These are phyloP conservation scores for Amiota minor DNA, from an alignment of 2,888 invertebrate genomes.

Conservation along the genomic window DNA sequence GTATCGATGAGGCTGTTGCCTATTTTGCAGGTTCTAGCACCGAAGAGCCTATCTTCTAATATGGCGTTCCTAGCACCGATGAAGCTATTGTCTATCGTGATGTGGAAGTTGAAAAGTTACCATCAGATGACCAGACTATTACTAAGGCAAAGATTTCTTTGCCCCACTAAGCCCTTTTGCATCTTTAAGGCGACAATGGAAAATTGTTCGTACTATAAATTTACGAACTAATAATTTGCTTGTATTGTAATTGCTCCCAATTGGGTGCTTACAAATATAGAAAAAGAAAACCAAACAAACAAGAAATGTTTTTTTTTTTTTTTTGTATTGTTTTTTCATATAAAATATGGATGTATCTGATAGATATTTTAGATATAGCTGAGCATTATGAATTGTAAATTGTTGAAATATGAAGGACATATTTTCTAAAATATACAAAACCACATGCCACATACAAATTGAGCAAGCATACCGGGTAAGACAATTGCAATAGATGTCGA, in stretches of 20 bases:
- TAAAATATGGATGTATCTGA: too few species aligned
- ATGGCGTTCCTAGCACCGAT: too few species aligned
- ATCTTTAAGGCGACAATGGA: slow-evolving; percentile 42
- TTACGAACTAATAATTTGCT: too few species aligned
- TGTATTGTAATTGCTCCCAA: slow-evolving; percentile 8
- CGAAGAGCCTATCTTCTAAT: too few species aligned
- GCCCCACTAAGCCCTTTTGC: background rate
- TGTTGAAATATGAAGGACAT: slow-evolving; percentile 1
- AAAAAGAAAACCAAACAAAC: background rate
- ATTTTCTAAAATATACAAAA: slow-evolving; percentile 27
- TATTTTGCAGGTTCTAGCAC: too few species aligned
- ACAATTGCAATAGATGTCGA: too few species aligned
- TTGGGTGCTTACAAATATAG: background rate
- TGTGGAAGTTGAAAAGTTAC: slow-evolving; percentile 22
- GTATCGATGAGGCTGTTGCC: too few species aligned
- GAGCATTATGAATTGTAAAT: background rate
- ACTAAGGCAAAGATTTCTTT: too few species aligned
- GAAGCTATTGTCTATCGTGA: slow-evolving; percentile 59
- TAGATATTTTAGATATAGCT: background rate
- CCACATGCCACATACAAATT: slow-evolving; percentile 27
- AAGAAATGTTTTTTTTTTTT: background rate
- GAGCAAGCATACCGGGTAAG: too few species aligned
- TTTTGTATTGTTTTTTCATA: too few species aligned
- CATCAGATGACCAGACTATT: too few species aligned
- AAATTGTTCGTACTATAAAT: background rate